Evolutionary conservation across 2,888 invertebrate species (phyloP).

Genomic region (Dichetophora obliterata): DNA sequence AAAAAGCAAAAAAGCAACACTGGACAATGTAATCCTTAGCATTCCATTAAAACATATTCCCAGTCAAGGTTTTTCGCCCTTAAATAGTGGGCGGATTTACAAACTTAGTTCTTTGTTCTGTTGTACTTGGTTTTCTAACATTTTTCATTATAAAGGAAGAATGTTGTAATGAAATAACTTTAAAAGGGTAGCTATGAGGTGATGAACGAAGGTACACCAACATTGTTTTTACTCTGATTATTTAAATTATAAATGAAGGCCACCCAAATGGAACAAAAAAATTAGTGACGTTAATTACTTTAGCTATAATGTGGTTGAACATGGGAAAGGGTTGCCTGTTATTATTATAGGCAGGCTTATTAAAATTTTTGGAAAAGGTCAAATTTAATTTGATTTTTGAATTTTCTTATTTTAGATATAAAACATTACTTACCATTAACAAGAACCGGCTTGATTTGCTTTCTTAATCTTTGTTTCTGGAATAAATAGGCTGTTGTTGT

Average conservation of each 20-base stretch:
- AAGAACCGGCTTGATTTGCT: not conserved
- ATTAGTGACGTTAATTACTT: constrained; percentile 23
- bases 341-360: not conserved
- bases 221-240: not conserved
- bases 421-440: not conserved
- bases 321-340: not conserved
- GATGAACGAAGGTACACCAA: not conserved
- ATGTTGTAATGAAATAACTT: not conserved
- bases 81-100: not conserved
- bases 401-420: not conserved
- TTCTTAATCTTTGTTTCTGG: no score
- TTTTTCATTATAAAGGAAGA: not conserved
- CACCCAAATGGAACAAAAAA: not conserved
- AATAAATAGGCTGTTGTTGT: no score
- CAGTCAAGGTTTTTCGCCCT: not conserved
- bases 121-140: not conserved
- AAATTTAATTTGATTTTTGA: constrained; percentile 13
- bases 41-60: no score
- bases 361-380: not conserved
- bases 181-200: not conserved
- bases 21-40: no score
- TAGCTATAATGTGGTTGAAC: not conserved
- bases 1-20: no score
- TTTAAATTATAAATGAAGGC: constrained; percentile 9
- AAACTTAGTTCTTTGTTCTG: not conserved